A percentile compares a stretch with the other conserved stretches of the same genome.
These are phyloP conservation scores for Bugulina stolonifera DNA, from an alignment of 2,888 invertebrate species.

Conservation along the genomic window DNA sequence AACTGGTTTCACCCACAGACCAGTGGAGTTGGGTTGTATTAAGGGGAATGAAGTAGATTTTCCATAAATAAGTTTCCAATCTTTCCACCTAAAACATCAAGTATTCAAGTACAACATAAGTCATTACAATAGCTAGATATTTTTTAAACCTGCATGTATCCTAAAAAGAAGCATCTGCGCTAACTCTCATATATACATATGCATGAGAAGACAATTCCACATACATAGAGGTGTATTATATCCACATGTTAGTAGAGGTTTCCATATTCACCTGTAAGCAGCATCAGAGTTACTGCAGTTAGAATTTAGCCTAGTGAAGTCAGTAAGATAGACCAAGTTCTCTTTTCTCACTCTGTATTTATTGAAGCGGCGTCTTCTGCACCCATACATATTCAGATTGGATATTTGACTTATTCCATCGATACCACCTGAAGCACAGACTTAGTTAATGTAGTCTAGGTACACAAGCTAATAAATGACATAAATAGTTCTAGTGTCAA, in stretches of 20 bases:
- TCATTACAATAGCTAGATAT: neutral
- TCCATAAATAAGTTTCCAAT: slow-evolving; percentile 13
- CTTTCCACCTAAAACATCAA: slow-evolving; percentile 2
- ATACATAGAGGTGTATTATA: too few relatives aligned
- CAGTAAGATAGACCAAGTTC: neutral
- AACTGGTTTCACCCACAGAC: neutral
- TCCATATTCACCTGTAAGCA: slow-evolving; percentile 6
- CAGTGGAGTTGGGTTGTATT: neutral
- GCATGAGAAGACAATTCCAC: too few relatives aligned
- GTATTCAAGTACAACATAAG: neutral
- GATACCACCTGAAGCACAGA: too few relatives aligned
- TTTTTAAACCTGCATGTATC: too few relatives aligned
- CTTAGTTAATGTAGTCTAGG: too few relatives aligned
- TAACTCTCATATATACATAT: too few relatives aligned
- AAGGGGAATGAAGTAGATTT: neutral
- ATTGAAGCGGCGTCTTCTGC: too few relatives aligned
- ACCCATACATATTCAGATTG: neutral
- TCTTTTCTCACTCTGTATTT: neutral
- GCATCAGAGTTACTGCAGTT: slow-evolving; percentile 19
- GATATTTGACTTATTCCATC: slow-evolving; percentile 9
- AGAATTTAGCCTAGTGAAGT: neutral
- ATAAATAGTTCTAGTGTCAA: too few relatives aligned
- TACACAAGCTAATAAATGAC: neutral
- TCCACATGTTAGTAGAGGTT: neutral
- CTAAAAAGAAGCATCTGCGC: too few relatives aligned